Evolutionary conservation across 1,140 invertebrate genomes (phyloP).

Genomic region (Calosoma granatense): DNA sequence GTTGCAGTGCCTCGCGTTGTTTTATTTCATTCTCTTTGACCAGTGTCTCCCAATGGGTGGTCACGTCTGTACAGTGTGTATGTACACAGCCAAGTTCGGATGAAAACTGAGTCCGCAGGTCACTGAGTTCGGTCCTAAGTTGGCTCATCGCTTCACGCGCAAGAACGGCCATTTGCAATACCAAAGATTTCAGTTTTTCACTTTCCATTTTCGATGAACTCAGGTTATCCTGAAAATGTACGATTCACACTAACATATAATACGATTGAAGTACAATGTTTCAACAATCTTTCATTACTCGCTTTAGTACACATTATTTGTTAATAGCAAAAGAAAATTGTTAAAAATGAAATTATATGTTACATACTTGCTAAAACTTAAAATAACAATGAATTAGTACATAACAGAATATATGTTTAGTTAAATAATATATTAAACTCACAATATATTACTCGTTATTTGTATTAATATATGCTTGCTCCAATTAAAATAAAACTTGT

Average conservation of each 20-base stretch:
- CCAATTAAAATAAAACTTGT: too few relatives aligned
- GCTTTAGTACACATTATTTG: too few relatives aligned
- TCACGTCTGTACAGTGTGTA: slow-evolving; percentile 42
- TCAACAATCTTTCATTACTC: too few relatives aligned
- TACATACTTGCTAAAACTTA: too few relatives aligned
- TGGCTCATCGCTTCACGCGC: slow-evolving; percentile 43
- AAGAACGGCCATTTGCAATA: slow-evolving; percentile 38
- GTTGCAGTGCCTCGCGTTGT: slow-evolving; percentile 46
- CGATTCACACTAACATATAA: neutral
- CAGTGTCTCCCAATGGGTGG: slow-evolving; percentile 41
- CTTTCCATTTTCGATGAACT: slow-evolving; percentile 43
- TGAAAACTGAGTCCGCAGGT: slow-evolving; percentile 41
- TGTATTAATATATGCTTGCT: too few relatives aligned
- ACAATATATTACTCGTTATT: too few relatives aligned
- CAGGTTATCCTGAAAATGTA: slow-evolving; percentile 44
- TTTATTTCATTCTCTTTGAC: slow-evolving; percentile 40
- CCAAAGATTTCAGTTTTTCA: slow-evolving; percentile 39
- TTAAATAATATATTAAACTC: too few relatives aligned
- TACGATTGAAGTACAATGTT: too few relatives aligned
- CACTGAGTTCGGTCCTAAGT: slow-evolving; percentile 48
- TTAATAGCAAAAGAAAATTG: too few relatives aligned
- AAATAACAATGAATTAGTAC: too few relatives aligned
- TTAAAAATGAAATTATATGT: too few relatives aligned
- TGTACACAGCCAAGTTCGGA: slow-evolving; percentile 41
- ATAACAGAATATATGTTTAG: too few relatives aligned